phyloP scores from a whole-genome alignment of 2,113 vertebrate species.

The Emydocephalus ijimae region DNA sequence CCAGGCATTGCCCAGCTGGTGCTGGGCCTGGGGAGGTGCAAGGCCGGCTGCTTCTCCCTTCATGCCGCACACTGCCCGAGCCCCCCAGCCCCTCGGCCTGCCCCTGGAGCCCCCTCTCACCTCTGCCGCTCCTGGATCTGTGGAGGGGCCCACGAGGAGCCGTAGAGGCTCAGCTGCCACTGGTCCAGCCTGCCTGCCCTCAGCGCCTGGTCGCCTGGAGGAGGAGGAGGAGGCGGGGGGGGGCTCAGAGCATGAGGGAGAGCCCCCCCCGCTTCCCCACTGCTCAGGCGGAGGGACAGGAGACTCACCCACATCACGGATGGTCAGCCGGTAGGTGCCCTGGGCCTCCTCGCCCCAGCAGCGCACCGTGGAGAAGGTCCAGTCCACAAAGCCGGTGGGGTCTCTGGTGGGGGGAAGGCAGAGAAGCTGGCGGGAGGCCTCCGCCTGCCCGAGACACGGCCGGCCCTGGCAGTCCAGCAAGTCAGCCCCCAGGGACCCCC shows the following conservation, averaged over 20 bases:
- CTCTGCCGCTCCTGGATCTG: conserved; percentile 82
- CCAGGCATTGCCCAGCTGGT: not conserved
- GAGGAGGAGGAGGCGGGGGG: not conserved
- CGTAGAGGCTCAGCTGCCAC: conserved; percentile 90
- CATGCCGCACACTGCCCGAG: not conserved
- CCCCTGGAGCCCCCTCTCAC: conserved; percentile 57
- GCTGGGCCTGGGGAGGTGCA: not conserved
- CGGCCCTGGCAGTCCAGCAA: not conserved
- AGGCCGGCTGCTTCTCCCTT: not conserved
- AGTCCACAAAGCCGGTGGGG: conserved; percentile 81
- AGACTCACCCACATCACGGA: conserved; percentile 83
- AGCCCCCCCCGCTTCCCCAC: not conserved
- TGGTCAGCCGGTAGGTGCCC: conserved; percentile 80
- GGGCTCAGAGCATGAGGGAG: not conserved
- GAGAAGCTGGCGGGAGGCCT: not conserved
- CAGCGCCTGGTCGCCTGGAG: conserved; percentile 63
- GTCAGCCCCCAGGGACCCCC: not conserved
- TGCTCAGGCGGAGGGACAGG: no score
- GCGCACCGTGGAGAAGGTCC: conserved; percentile 95
- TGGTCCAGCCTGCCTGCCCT: conserved; percentile 71
- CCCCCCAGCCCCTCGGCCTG: not conserved
- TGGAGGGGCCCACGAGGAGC: conserved; percentile 80
- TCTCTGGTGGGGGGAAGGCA: conserved; percentile 66
- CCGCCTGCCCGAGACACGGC: not conserved
- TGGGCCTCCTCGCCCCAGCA: conserved; percentile 91